Conservation (phyloP, 2,113 vertebrate genomes). For the Apaloderma vittatum region DNA sequence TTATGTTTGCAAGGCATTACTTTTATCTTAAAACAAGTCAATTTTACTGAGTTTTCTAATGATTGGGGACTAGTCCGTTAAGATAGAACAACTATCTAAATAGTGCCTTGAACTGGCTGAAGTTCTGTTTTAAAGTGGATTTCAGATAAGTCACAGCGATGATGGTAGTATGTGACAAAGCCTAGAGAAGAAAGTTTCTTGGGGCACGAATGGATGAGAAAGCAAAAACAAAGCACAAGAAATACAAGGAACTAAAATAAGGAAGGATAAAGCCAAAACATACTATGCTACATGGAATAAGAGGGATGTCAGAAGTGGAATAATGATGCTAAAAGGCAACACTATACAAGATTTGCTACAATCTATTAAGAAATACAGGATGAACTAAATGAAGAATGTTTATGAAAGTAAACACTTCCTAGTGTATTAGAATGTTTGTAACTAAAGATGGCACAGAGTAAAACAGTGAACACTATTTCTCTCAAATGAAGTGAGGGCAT, state of each 20-base stretch:
- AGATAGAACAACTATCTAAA: not conserved
- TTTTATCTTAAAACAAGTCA: not conserved
- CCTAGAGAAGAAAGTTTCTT: not conserved
- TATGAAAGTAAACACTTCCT: not conserved
- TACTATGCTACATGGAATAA: constrained; percentile 20
- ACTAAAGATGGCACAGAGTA: not conserved
- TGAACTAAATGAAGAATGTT: not conserved
- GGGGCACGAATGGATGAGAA: not conserved
- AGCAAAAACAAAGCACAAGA: constrained; percentile 6
- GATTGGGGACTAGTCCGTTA: not conserved
- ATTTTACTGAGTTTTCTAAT: not conserved
- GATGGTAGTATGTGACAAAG: not conserved
- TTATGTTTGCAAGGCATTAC: not conserved
- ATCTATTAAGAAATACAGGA: not conserved
- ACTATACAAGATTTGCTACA: constrained; percentile 6
- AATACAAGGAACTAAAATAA: not conserved
- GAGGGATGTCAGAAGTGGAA: not conserved
- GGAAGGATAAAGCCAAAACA: not conserved
- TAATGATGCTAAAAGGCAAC: not conserved
- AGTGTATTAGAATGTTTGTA: not conserved
- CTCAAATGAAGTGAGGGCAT: not conserved
- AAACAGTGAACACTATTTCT: not conserved
- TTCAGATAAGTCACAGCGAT: not conserved
- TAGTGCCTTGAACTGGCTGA: not conserved
- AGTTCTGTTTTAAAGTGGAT: not conserved